Percentiles rank a stretch among this genome's conserved stretches.
Conservation (phyloP, 2,113 vertebrate genomes). For the Clarias macrocephalus region DNA sequence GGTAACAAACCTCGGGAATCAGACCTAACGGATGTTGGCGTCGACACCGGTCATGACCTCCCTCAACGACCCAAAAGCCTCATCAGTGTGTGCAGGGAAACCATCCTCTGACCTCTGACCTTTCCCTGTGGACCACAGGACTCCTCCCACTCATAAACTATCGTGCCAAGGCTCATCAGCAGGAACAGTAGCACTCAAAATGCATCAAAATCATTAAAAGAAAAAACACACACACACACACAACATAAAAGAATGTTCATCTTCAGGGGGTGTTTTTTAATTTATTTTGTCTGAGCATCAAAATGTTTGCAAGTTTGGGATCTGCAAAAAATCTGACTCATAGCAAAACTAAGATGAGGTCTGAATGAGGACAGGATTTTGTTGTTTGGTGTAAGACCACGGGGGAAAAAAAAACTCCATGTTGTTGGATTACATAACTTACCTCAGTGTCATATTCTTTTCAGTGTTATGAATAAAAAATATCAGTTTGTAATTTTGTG, state of each 20-base stretch:
- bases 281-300: constrained; percentile 12
- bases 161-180: constrained; percentile 73
- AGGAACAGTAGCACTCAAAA: constrained; percentile 76
- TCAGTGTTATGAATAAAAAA: constrained; percentile 96
- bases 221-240: constrained; percentile 51
- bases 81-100: constrained; percentile 75
- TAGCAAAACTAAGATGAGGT: constrained; percentile 65
- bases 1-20: constrained; percentile 47
- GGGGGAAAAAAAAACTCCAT: constrained; percentile 58
- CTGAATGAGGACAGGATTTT: constrained; percentile 34
- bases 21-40: constrained; percentile 42
- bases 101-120: constrained; percentile 74
- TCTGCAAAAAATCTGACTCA: constrained; percentile 43
- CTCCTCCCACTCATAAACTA: constrained; percentile 35
- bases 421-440: constrained; percentile 85
- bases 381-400: constrained; percentile 38
- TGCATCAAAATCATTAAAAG: constrained; percentile 62
- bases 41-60: constrained; percentile 54
- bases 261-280: constrained; percentile 65
- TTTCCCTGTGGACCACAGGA: constrained; percentile 49
- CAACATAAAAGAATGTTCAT: constrained; percentile 68
- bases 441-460: constrained; percentile 92
- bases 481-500: constrained; percentile 69
- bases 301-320: constrained; percentile 49
- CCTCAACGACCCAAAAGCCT: constrained; percentile 69